Evolutionary conservation across 2,797 vertebrate genomes (phyloP), one percentile per base, ranked within the genome.

Genomic region (Clarias fuscus): DNA sequence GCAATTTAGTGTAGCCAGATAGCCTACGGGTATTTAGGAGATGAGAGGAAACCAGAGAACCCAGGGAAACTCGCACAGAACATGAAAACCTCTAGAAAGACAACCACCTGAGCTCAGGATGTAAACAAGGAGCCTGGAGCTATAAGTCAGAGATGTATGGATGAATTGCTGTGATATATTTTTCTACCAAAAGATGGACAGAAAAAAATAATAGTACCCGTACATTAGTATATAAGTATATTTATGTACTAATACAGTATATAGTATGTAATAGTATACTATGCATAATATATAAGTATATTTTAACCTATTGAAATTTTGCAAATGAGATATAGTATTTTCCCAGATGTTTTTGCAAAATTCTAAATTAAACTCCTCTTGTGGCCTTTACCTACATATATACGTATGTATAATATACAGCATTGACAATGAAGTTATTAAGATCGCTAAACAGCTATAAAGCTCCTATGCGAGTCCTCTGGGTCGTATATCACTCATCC

Each of bases 391-490:
- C 53, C 17, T 30, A 76, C 59, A 86, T 75, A 18, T 75, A 71
- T 83, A 33, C 61, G 80, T 70, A 33, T 61, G 80, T 70, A 64
- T 70, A 91, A 61, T 91, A 85, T 88, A 89, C 92, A 76, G 22
- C 88, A 89, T 88, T 80, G 88, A 82, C 89, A 88, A 75, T 85
- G 86, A 85, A 53, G 90, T 92, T 95, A 94, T 97, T 91, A 14
- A 90, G 87, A 96, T 95, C 95, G 95, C 92, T 89, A 95, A 96
- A 96, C 94, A 96, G 93, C 89, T 93, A 92, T 95, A 95, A 96
- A 93, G 92, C 82, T 92, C 92, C 93, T 93, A 93, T 93, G 92
- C 91, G 93, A 92, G 92, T 70, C 13, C 65, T 53, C 13, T 24
- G 56, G 73, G 27, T 27, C 33, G 85, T 87, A 90, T 92, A 87